phyloP scores from a whole-genome alignment of 2,113 vertebrate species.

The Microtus ochrogaster region DNA sequence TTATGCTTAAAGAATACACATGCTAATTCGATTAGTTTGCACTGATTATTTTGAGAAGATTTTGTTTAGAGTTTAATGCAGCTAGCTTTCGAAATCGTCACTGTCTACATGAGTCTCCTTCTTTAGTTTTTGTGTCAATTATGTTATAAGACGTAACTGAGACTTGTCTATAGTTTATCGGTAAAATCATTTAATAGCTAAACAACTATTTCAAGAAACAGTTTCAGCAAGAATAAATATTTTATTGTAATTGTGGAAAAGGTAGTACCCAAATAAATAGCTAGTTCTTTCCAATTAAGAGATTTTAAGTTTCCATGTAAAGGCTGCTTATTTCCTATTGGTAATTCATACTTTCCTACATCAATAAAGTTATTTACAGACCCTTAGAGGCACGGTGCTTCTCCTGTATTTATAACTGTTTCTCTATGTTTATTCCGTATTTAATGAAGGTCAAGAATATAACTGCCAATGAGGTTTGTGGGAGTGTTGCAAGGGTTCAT shows the following conservation, averaged over 20 bases:
- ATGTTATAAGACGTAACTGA: background rate
- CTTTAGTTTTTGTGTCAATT: background rate
- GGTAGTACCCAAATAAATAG: slow-evolving; percentile 70
- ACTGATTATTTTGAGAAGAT: background rate
- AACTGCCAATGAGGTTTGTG: slow-evolving; percentile 85
- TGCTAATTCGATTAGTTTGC: background rate
- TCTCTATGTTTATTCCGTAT: slow-evolving; percentile 73
- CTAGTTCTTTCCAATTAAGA: slow-evolving; percentile 70
- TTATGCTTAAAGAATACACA: background rate
- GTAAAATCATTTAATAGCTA: slow-evolving; percentile 58
- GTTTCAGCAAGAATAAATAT: slow-evolving; percentile 67
- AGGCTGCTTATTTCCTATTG: slow-evolving; percentile 23
- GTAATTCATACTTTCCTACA: background rate
- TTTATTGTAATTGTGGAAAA: slow-evolving; percentile 76
- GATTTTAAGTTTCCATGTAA: slow-evolving; percentile 73
- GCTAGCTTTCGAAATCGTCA: slow-evolving; percentile 30
- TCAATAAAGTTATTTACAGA: slow-evolving; percentile 45
- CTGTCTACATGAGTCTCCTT: slow-evolving; percentile 11
- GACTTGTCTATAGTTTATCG: slow-evolving; percentile 62
- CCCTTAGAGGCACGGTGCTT: background rate
- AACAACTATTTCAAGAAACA: slow-evolving; percentile 66
- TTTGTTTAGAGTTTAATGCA: slow-evolving; percentile 30
- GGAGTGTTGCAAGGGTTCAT: slow-evolving; percentile 92
- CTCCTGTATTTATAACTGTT: slow-evolving; percentile 58
- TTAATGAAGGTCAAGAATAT: slow-evolving; percentile 88